Base-by-base conservation (phyloP, 2,888 invertebrate genomes). In the Maniola hyperantus region DNA sequence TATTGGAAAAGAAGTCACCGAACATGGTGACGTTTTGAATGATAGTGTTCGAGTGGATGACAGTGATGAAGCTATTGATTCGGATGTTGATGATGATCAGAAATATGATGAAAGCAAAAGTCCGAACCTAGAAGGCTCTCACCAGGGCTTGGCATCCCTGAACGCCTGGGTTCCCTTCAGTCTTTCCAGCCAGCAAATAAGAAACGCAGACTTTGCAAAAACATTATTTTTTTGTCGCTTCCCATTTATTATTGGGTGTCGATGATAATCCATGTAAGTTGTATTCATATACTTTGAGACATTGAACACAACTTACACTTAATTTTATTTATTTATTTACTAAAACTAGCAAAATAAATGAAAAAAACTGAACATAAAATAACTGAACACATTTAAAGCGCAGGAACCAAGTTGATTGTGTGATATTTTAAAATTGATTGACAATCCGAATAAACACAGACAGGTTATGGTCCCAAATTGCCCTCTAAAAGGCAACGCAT, bases 71-170 rank as follows among this genome's bases (percentile, higher is more conserved):
- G 73, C 77, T 73, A 77, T 73, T 72, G 61, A 66, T 59, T 67
- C 60, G 62, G 58, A 69, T 70, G 69, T 76, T 79, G 77, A 75
- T 76, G 73, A 81, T 83, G 81, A 80, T 83, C 78, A 80, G 77
- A 79, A 79, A 82, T 76, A 79, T 78, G 80, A 81, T 79, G 77
- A 78, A 91, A 92, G 90, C 88, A 88, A 90, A 89, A 90, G 78
- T 89, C 83, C 91, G 91, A 92, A 92, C 92, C 91, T 92, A 92
- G 84, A 85, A 85, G 89, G 92, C 88, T 91, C 93, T 93, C 93
- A 93, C 93, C 93, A 93, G 91, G 93, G 93, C 90, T 91, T 92
- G 80, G 92, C 88, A 90, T 93, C 92, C 92, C 92, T 91, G 89
- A 88, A 89, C 87, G 91, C 92, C 87, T 89, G 90, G 79, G 92